phyloP scores from a whole-genome alignment of 2,797 vertebrate genomes.

The Pteronotus mesoamericanus region DNA sequence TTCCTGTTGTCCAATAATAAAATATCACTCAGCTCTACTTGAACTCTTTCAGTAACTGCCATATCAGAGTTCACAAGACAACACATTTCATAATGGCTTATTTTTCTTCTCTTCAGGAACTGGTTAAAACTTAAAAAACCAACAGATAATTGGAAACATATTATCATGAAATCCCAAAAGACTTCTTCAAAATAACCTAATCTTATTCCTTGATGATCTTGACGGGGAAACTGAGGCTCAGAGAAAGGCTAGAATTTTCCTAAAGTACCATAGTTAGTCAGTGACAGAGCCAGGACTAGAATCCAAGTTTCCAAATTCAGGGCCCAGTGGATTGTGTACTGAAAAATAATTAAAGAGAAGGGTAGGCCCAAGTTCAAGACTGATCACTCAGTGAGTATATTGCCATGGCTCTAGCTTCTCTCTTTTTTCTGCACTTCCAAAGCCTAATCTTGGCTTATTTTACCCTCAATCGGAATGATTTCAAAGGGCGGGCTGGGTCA shows the following conservation, averaged over 20 bases:
- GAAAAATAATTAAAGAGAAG: neutral
- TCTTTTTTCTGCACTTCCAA: neutral
- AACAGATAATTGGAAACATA: neutral
- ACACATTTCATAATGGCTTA: neutral
- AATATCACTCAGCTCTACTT: neutral
- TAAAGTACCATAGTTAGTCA: neutral
- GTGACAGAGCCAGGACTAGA: neutral
- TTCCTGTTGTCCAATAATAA: neutral
- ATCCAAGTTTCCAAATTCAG: neutral
- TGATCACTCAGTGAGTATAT: neutral
- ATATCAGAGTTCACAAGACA: neutral
- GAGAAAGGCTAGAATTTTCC: neutral
- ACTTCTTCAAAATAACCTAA: neutral
- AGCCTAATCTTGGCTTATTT: neutral
- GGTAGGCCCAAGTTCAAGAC: neutral
- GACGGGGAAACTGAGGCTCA: neutral
- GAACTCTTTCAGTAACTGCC: neutral
- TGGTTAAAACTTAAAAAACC: conserved; percentile 17
- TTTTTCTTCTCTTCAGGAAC: neutral
- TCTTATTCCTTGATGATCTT: neutral
- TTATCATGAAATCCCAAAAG: neutral
- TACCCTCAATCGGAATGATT: conserved; percentile 3
- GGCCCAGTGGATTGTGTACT: neutral
- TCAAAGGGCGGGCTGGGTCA: neutral
- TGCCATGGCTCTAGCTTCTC: neutral